Percentiles rank a stretch among this genome's conserved stretches.
Conservation (phyloP, 2,797 vertebrate genomes). For the Helarctos malayanus region DNA sequence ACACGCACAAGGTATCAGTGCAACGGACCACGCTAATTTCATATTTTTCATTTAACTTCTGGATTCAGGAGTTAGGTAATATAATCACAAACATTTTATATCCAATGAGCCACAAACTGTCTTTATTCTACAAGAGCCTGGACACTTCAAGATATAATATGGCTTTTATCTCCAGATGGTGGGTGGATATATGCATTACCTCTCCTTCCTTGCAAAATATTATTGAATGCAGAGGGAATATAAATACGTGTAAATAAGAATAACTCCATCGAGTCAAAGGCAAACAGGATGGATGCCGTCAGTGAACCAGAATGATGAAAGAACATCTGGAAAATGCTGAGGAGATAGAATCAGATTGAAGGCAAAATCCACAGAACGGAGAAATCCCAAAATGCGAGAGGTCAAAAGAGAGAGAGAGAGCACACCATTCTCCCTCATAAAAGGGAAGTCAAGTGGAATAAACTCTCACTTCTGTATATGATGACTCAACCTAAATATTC, state of each 20-base stretch:
- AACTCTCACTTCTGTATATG: not conserved
- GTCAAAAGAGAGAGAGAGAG: not conserved
- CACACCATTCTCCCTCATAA: not conserved
- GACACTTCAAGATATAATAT: not conserved
- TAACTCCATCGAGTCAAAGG: not conserved
- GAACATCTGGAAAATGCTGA: not conserved
- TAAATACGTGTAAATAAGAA: not conserved
- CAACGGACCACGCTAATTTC: not conserved
- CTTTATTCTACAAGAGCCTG: not conserved
- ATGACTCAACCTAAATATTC: not conserved
- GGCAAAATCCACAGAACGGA: not conserved
- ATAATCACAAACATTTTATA: not conserved
- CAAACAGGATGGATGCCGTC: not conserved
- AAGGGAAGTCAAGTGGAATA: not conserved
- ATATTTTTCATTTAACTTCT: conserved; percentile 19
- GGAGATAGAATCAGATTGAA: not conserved
- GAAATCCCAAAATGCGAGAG: not conserved
- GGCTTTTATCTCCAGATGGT: not conserved
- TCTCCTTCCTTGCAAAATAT: not conserved
- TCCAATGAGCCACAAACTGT: not conserved
- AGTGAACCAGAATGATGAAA: not conserved
- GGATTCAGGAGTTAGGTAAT: not conserved
- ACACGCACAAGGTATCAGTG: not conserved
- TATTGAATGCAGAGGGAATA: not conserved
- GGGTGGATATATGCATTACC: not conserved